Evolutionary conservation across 2,797 vertebrate species (phyloP).

Genomic region (Pitangus sulphuratus): DNA sequence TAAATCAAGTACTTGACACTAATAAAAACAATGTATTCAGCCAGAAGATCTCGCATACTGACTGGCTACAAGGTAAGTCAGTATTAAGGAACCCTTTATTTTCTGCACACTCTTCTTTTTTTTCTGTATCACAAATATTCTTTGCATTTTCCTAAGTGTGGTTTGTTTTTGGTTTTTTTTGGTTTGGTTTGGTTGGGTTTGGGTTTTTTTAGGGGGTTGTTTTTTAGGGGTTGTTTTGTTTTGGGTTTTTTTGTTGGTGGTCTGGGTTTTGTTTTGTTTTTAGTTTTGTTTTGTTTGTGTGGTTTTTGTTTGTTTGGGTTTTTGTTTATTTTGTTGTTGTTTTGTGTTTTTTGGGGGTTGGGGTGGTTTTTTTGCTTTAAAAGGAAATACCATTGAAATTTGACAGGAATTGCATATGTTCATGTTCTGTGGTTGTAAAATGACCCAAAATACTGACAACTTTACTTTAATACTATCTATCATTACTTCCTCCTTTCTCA

Average conservation of each 20-base stretch:
- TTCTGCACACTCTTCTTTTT: not conserved
- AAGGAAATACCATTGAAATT: not conserved
- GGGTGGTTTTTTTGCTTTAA: not conserved
- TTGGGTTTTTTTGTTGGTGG: not conserved
- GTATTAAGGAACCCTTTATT: not conserved
- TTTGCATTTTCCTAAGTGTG: not conserved
- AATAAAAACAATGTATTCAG: slow-evolving; percentile 51
- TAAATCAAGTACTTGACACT: slow-evolving; percentile 66
- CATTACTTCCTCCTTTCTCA: not conserved
- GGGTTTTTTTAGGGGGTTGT: not conserved
- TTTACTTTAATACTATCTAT: not conserved
- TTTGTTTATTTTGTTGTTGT: not conserved
- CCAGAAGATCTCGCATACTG: not conserved
- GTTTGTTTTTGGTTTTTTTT: not conserved
- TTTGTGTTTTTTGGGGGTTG: not conserved
- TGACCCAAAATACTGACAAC: not conserved
- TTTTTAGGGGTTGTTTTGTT: not conserved
- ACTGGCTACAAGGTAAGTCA: not conserved
- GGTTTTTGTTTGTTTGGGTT: too few species aligned
- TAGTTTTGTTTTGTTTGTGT: not conserved
- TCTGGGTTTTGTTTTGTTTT: not conserved
- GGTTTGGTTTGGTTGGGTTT: not conserved
- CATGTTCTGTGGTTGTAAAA: not conserved
- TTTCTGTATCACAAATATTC: not conserved
- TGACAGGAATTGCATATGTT: not conserved